Evolutionary conservation across 2,797 vertebrate species (phyloP), one percentile per base, ranked within the genome.

Genomic region (Megalops cyprinoides): DNA sequence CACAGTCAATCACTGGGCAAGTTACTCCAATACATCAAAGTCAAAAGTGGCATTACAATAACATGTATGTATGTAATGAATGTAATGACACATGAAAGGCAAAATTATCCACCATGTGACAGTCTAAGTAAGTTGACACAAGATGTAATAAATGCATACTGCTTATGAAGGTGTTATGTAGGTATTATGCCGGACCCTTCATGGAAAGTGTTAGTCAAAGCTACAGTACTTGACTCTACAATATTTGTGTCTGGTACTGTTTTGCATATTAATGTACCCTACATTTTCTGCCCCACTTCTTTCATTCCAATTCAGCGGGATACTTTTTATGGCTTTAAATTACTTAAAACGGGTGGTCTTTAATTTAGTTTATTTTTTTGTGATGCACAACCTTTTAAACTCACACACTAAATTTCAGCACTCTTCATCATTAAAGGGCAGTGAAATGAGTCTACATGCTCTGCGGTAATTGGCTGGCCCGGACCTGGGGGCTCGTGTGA

Each of bases 371-470:
- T 39, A 10, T 75, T 6, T 74, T 25, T 80, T 75, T 77, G n/a
- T 62, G 25, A 18, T 23, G 4, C 1, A 48, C n/a, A 71, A 56
- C 44, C 25, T 80, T 80, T 80, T 31, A 42, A 80, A 60, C 9
- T 44, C 42, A 18, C 20, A 25, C 31, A 62, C 28, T 23, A 62
- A 8, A 46, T 23, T 48, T 39, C 53, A 3, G 6, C 18, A 15
- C 53, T 56, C 9, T 80, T 62, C 62, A 75, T 80, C 55, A 34
- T 9, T 12, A 20, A 34, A 60, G 71, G 55, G 69, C 65, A 48
- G 44, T 60, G 34, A 58, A 48, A 80, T 60, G 44, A 37, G 12
- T 48, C 39, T 37, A 31, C 23, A 37, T 18, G 15, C 62, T 73
- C 12, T 42, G 39, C 39, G 18, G 18, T 10, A 51, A 15, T 15